Evolutionary conservation across 2,888 invertebrate species (phyloP).

Genomic region (Tromatobia lineatoria): DNA sequence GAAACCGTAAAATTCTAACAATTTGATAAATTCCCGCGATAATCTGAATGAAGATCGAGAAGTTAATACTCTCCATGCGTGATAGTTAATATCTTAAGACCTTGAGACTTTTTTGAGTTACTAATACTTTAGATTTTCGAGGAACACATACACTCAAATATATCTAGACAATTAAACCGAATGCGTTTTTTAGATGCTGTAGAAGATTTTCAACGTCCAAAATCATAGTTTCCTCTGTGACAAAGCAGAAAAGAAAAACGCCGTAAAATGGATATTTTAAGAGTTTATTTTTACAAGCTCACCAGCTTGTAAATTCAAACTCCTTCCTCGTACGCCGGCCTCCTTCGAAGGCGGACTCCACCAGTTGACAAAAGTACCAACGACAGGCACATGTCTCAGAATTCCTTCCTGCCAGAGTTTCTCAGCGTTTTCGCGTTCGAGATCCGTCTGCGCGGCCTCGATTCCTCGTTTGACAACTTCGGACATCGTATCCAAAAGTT

Average conservation of each 20-base stretch:
- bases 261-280: conserved; percentile 14
- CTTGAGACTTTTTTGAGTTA: too few relatives aligned
- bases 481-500: conserved; percentile 97
- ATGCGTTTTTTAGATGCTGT: too few relatives aligned
- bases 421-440: conserved; percentile 96
- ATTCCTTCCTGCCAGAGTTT: conserved; percentile 98
- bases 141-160: too few relatives aligned
- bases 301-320: conserved; percentile 90
- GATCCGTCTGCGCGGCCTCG: conserved; percentile 96
- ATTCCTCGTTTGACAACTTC: conserved; percentile 98
- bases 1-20: too few relatives aligned
- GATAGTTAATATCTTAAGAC: too few relatives aligned
- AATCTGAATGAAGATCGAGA: too few relatives aligned
- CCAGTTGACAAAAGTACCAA: conserved; percentile 98
- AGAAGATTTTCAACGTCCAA: too few relatives aligned
- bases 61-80: too few relatives aligned
- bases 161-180: too few relatives aligned
- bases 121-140: too few relatives aligned
- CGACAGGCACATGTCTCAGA: conserved; percentile 96
- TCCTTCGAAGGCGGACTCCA: conserved; percentile 95
- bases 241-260: neutral
- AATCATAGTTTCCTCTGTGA: too few relatives aligned
- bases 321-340: conserved; percentile 92
- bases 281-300: conserved; percentile 62
- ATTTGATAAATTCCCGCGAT: too few relatives aligned